Percentiles rank a stretch among this genome's conserved stretches.
Evolutionary conservation across 2,797 vertebrate genomes (phyloP).

Genomic region (Poliocrania exsul): DNA sequence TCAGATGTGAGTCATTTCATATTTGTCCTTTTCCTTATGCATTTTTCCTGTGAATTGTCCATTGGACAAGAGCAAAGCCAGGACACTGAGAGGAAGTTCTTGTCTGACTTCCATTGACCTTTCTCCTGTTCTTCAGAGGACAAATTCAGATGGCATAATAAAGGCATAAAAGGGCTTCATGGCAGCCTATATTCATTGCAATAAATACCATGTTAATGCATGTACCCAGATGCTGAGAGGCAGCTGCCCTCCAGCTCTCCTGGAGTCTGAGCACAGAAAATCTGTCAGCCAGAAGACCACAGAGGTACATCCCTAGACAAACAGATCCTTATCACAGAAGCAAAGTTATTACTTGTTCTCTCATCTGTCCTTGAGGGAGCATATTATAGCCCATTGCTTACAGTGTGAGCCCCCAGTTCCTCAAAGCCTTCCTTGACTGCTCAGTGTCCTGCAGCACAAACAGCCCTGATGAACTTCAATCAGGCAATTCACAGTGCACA

Average conservation of each 20-base stretch:
- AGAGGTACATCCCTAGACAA: neutral
- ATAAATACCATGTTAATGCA: neutral
- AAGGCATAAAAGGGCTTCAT: neutral
- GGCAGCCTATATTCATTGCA: neutral
- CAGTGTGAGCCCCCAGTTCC: neutral
- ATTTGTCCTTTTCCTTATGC: neutral
- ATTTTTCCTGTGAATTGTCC: neutral
- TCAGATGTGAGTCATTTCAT: neutral
- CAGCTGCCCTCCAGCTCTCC: neutral
- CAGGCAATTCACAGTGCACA: neutral
- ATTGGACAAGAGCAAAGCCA: neutral
- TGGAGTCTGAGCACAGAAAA: neutral
- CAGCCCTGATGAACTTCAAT: neutral
- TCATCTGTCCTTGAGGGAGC: neutral
- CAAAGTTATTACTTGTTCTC: neutral
- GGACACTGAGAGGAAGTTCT: neutral
- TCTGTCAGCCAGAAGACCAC: neutral
- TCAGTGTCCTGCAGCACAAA: neutral
- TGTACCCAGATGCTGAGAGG: neutral
- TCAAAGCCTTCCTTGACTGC: neutral
- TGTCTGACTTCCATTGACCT: neutral
- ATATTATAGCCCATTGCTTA: neutral
- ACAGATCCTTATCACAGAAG: neutral
- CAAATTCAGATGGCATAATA: neutral
- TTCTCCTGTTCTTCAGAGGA: neutral